Evolutionary conservation across 2,888 invertebrate species (phyloP), one percentile per base, ranked within the genome.

Genomic region (Microctonus aethiopoides): DNA sequence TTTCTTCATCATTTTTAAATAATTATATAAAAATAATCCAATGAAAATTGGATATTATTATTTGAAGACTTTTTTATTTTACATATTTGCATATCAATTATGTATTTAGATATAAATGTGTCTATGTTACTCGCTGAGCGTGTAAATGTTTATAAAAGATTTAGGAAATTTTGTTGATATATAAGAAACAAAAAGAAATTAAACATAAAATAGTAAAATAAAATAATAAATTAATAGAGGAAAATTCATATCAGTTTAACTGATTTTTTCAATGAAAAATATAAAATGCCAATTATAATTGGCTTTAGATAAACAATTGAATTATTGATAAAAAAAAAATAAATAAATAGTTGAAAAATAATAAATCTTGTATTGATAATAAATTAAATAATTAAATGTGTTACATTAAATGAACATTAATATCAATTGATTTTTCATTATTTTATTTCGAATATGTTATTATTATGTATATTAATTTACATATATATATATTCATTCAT

Each of bases 71-170:
- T n/a, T n/a, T n/a, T n/a, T n/a, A n/a, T n/a, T n/a, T n/a, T 65
- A 54, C 46, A 46, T 62, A 67, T 63, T 39, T 68, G 68, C 74
- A 72, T 74, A 70, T 74, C 72, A 70, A 68, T 71, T 70, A 60
- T 72, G 56, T 66, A 46, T 67, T 69, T 64, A 56, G 20, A 26
- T 13, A 32, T 61, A 56, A 61, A 66, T 32, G 56, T 56, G 54
- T 36, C 63, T 63, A 2, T 56, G 34, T 16, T 57, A n/a, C 1
- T 29, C 29, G 11, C 26, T 56, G 56, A 56, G 11, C n/a, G 56
- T 56, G 56, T 56, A 29, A 26, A 57, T 32, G 13, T 54, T 10
- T 9, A 46, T 5, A 57, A n/a, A 34, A 7, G 16, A 32, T n/a
- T 9, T 57, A 57, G 57, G 13, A 16, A 24, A 32, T 29, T 57